Percentiles rank a stretch among this genome's conserved stretches.
phyloP scores from a whole-genome alignment of 2,113 vertebrate genomes.

The Rhodinocichla rosea region DNA sequence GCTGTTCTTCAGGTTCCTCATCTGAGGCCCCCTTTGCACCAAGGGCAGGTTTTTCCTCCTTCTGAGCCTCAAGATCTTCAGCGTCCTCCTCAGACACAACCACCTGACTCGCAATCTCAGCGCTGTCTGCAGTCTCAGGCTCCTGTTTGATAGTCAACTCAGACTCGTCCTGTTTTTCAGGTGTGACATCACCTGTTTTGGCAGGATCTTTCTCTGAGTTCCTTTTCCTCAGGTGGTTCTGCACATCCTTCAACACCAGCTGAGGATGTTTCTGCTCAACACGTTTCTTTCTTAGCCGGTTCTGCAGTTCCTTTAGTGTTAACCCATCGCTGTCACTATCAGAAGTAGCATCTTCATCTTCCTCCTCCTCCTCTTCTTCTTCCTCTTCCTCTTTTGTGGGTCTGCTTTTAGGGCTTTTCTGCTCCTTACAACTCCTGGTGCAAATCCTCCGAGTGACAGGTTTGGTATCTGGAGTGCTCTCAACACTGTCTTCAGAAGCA shows the following conservation, averaged over 20 bases:
- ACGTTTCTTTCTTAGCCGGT: conserved; percentile 69
- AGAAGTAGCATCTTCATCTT: conserved; percentile 67
- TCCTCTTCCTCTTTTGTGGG: conserved; percentile 1
- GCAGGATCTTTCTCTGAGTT: conserved; percentile 8
- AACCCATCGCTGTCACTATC: conserved; percentile 85
- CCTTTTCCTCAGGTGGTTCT: conserved; percentile 67
- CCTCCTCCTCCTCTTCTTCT: not conserved
- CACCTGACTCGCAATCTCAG: conserved; percentile 58
- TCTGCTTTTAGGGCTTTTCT: not conserved
- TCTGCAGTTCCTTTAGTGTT: conserved; percentile 85
- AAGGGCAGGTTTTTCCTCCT: conserved; percentile 39
- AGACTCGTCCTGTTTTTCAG: conserved; percentile 14
- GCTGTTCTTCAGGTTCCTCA: not conserved
- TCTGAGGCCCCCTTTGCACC: conserved; percentile 27
- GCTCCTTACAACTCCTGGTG: conserved; percentile 18
- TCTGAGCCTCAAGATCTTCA: conserved; percentile 32
- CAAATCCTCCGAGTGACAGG: conserved; percentile 1
- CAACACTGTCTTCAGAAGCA: conserved; percentile 89
- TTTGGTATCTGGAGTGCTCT: conserved; percentile 82
- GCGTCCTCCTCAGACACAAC: conserved; percentile 57
- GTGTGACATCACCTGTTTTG: not conserved
- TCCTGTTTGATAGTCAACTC: not conserved
- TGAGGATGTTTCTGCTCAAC: conserved; percentile 70
- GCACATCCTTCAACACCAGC: conserved; percentile 75
- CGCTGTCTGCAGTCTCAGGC: conserved; percentile 56